Evolutionary conservation across 2,888 invertebrate genomes (phyloP), one percentile per base, ranked within the genome.

Genomic region (Volucella zonaria): DNA sequence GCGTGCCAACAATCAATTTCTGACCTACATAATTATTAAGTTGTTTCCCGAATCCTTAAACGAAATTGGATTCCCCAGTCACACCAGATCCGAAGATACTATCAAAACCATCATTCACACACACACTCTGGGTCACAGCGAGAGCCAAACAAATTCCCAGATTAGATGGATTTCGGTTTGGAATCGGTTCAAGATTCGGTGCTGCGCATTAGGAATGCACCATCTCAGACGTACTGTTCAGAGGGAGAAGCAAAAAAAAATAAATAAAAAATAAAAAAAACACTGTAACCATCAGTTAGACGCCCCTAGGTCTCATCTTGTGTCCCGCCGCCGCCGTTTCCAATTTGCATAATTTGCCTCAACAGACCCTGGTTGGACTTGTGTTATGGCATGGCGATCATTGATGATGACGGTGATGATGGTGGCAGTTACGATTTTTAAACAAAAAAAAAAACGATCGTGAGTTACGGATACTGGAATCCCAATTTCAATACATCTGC

Each of bases 1-100:
- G 91, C 91, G 90, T 90, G 90, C 89, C 91, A 90, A 90, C 89
- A 90, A 89, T 89, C 90, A 89, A 90, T 90, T 91, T 90, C 89
- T 90, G 91, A 90, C 90, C 90, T 89, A 91, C 89, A 91, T 90
- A 90, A 90, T 90, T 90, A 90, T 58, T 76, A 81, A 85, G 85
- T 74, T 81, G 85, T 85, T 73, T 73, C 76, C 76, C 61, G 71
- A 52, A 78, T 82, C 89, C 88, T 90, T 78, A 38, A 62, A 64
- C 15, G 67, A 31, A 52, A 59, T 59, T 61, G 45, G 66, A 75
- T 42, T 51, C 43, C 12, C 18, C n/a, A 59, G 64, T 66, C 52
- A 74, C 67, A 82, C 45, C 43, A 67, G 38, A 45, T 31, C 31
- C 31, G 6, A 31, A 31, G 31, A 31, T 31, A 31, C 31, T 6